Percentiles rank a stretch among this genome's conserved stretches.
Evolutionary conservation across 2,797 vertebrate genomes (phyloP).

Genomic region (Pipistrellus pipistrellus): DNA sequence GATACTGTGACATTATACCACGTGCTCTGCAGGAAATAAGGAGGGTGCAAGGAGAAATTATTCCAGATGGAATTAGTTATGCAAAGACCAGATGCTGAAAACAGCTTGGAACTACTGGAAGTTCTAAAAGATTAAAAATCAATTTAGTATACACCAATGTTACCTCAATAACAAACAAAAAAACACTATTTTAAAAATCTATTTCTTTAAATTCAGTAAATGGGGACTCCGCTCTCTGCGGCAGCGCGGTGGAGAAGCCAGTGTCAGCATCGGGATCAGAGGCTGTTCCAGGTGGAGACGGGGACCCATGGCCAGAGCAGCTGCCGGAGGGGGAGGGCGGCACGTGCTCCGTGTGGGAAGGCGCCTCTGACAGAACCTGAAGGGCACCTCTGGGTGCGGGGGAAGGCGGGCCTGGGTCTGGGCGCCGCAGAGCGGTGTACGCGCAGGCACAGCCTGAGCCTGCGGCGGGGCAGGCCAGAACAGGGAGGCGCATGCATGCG

Average conservation of each 20-base stretch:
- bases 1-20: neutral
- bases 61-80: neutral
- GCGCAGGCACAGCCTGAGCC: neutral
- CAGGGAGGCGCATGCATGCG: neutral
- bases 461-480: neutral
- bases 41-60: neutral
- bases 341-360: neutral
- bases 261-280: neutral
- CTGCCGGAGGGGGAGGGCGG: neutral
- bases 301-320: neutral
- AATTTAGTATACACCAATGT: neutral
- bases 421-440: neutral
- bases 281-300: neutral
- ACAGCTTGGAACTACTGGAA: neutral
- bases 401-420: neutral
- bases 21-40: neutral
- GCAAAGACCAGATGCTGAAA: neutral
- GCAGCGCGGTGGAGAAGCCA: neutral
- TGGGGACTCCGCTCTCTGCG: neutral
- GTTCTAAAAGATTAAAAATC: constrained; percentile 3
- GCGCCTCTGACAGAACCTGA: neutral
- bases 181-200: neutral
- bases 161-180: neutral
- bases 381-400: neutral
- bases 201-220: neutral